Evolutionary conservation across 2,113 vertebrate genomes (phyloP).

Genomic region (Neoarius graeffei): DNA sequence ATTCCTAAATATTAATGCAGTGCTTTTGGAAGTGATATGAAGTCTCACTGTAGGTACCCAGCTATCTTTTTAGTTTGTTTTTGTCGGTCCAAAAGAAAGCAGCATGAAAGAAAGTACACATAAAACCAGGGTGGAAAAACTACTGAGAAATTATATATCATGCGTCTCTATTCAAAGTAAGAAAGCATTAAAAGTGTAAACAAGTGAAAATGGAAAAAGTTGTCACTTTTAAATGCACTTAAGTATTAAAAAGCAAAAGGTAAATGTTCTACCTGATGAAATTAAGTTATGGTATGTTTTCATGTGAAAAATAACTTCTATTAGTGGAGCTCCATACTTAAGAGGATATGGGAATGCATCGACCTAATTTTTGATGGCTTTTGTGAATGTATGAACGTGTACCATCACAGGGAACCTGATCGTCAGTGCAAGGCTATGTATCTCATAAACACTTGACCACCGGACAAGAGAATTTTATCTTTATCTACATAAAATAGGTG

Average conservation of each 20-base stretch:
- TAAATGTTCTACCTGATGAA: background rate
- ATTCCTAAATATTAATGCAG: background rate
- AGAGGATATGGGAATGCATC: no score
- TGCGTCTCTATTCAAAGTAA: background rate
- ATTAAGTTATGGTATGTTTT: background rate
- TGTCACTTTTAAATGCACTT: background rate
- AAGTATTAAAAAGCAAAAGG: background rate
- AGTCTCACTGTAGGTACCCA: background rate
- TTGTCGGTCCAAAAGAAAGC: background rate
- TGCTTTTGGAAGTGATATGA: background rate
- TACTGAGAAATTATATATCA: background rate
- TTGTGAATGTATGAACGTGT: no score
- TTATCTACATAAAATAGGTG: no score
- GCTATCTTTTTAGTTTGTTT: background rate
- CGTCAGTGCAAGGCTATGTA: no score
- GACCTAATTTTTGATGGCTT: no score
- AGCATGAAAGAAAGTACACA: background rate
- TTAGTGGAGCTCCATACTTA: background rate
- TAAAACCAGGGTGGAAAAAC: no score
- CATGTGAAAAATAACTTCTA: background rate
- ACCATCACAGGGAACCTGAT: no score
- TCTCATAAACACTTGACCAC: no score
- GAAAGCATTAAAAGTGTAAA: background rate
- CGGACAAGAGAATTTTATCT: no score
- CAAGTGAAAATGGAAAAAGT: background rate